Base-by-base conservation (phyloP, 2,113 vertebrate genomes). In the Phrynocephalus versicolor region DNA sequence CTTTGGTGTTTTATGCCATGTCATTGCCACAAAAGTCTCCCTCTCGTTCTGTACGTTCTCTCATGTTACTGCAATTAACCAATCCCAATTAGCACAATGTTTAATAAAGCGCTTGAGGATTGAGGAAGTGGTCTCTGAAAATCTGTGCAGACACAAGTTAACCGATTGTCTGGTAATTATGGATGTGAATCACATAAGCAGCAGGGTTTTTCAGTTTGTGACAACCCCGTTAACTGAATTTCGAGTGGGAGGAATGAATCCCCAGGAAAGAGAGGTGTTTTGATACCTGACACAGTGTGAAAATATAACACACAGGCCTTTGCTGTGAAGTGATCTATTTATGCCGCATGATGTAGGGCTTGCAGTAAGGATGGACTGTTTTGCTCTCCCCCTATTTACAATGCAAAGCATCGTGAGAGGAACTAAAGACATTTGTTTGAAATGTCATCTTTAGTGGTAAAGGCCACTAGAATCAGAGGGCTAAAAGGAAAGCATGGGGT, bases 401-500 rank as follows among this genome's bases (percentile, higher is more conserved):
- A 45, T 58, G 37, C 0, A 2, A 88, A 72, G 45, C 60, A 85
- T 76, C 71, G 74, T 65, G 80, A 35, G 37, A 64, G 81, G 70
- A 83, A 84, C 73, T 84, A 90, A 30, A n/a, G n/a, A n/a, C n/a
- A n/a, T n/a, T n/a, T 83, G 19, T 67, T 92, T 77, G 90, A 91
- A 70, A 93, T 87, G 79, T 81, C 91, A 93, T 74, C 75, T 88
- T 57, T 83, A 86, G 30, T 14, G 5, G 0, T 2, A 35, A 41
- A 39, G 0, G 19, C 57, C 33, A 15, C 30, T 79, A 89, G 37
- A 0, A 0, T 69, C 0, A 0, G 39, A 67, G 79, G 82, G 58
- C 18, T 67, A 81, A 85, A 83, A 79, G 81, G 87, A 86, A 35
- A 72, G 75, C 70, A 33, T 1, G 0, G 87, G 41, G 64, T 81